Base-by-base conservation (phyloP, 2,797 vertebrate genomes). In the Aplochiton taeniatus region DNA sequence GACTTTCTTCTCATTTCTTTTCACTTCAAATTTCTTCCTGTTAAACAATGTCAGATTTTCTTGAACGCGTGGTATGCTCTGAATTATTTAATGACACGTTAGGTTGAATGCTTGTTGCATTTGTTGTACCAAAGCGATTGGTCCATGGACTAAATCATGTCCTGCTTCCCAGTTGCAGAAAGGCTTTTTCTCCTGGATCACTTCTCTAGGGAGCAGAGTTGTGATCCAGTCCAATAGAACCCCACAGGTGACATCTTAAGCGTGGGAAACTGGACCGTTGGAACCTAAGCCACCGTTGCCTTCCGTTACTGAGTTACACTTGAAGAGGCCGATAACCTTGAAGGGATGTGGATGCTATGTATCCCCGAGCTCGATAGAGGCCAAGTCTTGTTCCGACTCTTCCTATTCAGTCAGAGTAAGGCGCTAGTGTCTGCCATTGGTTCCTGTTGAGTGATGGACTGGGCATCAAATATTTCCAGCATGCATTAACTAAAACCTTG, bases 281-380 rank as follows among this genome's bases (percentile, higher is more conserved):
- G 86, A 87, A 91, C 88, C 87, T 88, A 87, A 87, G 86, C 83
- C 90, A 85, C 81, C 67, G 83, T 85, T 91, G 90, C 90, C 90
- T 91, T 91, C 74, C 55, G 70, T 87, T 88, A 79, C 88, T 87
- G 84, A 85, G 81, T 64, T 73, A 88, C 85, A 85, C 88, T 89
- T 88, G 85, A 90, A 87, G 83, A 74, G 81, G 78, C 48, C 70
- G 67, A 69, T 69, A 63, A 63, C 60, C 70, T 74, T 72, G 65
- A 65, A 53, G 51, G 58, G 45, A 41, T 60, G 12, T n/a, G 49
- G 16, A 45, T 5, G 31, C 14, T 16, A 61, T 69, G 0, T 11
- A 46, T 73, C 43, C 64, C n/a, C 54, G 31, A 42, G 19, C 31
- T 46, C 3, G 31, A 54, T 13, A 8, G 31, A 16, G 41, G 47